A percentile compares a stretch with the other conserved stretches of the same genome.
These are phyloP conservation scores for Dolichopus griseipennis DNA, from an alignment of 2,888 invertebrate genomes.

Conservation along the genomic window DNA sequence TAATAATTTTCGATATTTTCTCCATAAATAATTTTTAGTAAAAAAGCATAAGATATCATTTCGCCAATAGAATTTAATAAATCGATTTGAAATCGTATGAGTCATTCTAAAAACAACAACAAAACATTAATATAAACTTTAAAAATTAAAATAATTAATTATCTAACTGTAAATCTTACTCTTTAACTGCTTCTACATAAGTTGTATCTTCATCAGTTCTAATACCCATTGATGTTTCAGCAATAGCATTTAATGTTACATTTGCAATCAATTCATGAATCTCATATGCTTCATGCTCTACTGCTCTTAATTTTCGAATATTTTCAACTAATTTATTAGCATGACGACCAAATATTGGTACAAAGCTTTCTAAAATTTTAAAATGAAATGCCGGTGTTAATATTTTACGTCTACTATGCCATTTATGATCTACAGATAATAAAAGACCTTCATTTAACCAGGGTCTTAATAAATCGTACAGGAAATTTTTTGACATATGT, in stretches of 20 bases:
- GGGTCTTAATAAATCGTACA: conserved; percentile 31
- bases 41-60: conserved; percentile 26
- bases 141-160: not conserved
- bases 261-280: conserved; percentile 53
- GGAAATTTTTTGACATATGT: conserved; percentile 31
- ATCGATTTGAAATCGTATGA: conserved; percentile 29
- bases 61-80: conserved; percentile 29
- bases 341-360: conserved; percentile 60
- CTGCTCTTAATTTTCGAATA: conserved; percentile 34
- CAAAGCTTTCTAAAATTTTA: conserved; percentile 62
- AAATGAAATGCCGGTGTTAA: conserved; percentile 74
- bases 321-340: conserved; percentile 50
- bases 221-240: conserved; percentile 46
- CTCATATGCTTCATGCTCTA: conserved; percentile 42
- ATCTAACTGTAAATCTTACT: conserved; percentile 44
- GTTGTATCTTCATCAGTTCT: conserved; percentile 44
- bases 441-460: conserved; percentile 38
- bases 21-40: conserved; percentile 26
- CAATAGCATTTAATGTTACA: conserved; percentile 52
- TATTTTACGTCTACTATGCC: conserved; percentile 60
- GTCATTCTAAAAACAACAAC: conserved; percentile 28
- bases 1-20: conserved; percentile 42
- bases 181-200: conserved; percentile 60
- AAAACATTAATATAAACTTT: not conserved
- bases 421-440: conserved; percentile 43